These are phyloP conservation scores for Neomorphus geoffroyi DNA, from an alignment of 2,797 vertebrate genomes.

Conservation along the genomic window DNA sequence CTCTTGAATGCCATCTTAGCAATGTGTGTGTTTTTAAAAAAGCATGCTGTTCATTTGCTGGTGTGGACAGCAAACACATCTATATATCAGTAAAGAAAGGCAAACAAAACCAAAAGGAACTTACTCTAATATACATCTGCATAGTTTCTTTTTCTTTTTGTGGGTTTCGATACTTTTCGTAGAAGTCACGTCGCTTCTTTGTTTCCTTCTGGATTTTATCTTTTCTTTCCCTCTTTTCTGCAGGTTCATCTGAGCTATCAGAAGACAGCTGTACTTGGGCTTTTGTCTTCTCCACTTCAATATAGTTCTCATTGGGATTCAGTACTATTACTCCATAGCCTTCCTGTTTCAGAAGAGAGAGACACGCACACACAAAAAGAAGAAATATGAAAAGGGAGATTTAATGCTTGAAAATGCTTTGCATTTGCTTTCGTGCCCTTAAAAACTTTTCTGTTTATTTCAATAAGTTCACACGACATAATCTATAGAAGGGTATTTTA, in stretches of 20 bases:
- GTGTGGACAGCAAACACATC: background rate
- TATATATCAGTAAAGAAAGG: background rate
- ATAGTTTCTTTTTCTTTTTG: slow-evolving; percentile 94
- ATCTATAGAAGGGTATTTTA: slow-evolving; percentile 2
- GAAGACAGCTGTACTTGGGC: slow-evolving; percentile 76
- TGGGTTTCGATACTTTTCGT: slow-evolving; percentile 96
- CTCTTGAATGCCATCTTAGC: background rate
- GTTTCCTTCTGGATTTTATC: slow-evolving; percentile 88
- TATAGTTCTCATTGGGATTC: slow-evolving; percentile 98
- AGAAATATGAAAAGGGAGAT: slow-evolving; percentile 18
- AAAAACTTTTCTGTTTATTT: slow-evolving; percentile 31
- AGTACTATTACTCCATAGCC: slow-evolving; percentile 95
- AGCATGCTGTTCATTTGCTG: background rate
- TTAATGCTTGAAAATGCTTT: slow-evolving; percentile 45
- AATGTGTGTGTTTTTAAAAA: background rate
- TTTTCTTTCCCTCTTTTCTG: slow-evolving; percentile 94
- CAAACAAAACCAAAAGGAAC: slow-evolving; percentile 62
- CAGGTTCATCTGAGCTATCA: slow-evolving; percentile 91
- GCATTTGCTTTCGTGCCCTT: slow-evolving; percentile 28
- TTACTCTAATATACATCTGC: slow-evolving; percentile 91
- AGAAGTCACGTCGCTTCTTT: slow-evolving; percentile 93
- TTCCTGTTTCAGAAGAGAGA: slow-evolving; percentile 82
- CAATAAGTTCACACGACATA: background rate
- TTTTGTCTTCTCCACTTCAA: slow-evolving; percentile 91
- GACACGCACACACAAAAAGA: background rate